Conservation (phyloP, 2,888 invertebrate species). For the Luperina nickerlii region DNA sequence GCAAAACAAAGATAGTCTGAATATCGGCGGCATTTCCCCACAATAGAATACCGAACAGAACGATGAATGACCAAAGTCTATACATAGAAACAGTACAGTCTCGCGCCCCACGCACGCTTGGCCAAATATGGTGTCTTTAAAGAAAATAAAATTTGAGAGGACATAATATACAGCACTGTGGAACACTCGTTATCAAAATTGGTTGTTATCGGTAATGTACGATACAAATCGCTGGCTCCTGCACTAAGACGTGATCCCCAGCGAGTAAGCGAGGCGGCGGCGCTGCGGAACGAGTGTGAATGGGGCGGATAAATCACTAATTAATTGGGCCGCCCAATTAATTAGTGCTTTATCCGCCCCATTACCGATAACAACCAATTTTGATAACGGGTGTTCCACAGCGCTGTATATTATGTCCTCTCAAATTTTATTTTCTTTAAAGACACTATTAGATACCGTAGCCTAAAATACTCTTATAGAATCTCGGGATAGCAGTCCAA, state of each 20-base stretch:
- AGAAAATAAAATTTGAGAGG: not conserved
- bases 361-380: not conserved
- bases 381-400: not conserved
- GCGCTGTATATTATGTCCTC: not conserved
- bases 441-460: not conserved
- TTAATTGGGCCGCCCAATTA: slow-evolving; percentile 46
- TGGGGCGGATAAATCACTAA: slow-evolving; percentile 20
- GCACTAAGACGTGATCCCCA: no score
- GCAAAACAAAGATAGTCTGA: no score
- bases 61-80: not conserved
- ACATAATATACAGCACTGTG: not conserved
- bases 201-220: not conserved
- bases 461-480: not conserved
- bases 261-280: no score
- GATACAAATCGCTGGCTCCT: no score
- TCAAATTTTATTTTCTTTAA: not conserved
- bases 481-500: not conserved
- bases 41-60: no score
- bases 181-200: not conserved
- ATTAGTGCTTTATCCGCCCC: slow-evolving; percentile 24
- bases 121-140: not conserved
- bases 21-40: no score
- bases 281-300: no score
- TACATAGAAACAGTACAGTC: slow-evolving; percentile 1
- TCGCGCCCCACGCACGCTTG: slow-evolving; percentile 4